A percentile compares a stretch with the other conserved stretches of the same genome.
Evolutionary conservation across 2,113 vertebrate species (phyloP).

Genomic region (Zosterops japonicus): DNA sequence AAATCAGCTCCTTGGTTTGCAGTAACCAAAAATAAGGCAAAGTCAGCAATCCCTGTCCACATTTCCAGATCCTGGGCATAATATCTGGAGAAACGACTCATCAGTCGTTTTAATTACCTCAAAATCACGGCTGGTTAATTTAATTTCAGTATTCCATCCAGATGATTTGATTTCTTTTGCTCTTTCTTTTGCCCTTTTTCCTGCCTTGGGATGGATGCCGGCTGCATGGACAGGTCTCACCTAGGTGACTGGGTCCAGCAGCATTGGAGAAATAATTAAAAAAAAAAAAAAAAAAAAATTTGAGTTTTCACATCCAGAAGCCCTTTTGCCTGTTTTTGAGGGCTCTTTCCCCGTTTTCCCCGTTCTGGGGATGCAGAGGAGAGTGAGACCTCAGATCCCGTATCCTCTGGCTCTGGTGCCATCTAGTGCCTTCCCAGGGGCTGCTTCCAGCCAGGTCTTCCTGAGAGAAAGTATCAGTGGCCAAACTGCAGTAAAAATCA

Average conservation of each 20-base stretch:
- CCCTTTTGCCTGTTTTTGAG: not conserved
- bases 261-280: not conserved
- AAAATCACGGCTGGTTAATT: not conserved
- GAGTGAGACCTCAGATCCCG: rapidly evolving
- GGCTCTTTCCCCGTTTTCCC: not conserved
- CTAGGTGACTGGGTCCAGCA: rapidly evolving
- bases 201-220: not conserved
- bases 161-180: not conserved
- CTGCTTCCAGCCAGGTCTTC: not conserved
- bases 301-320: not conserved
- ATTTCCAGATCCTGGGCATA: not conserved
- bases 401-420: conserved; percentile 44
- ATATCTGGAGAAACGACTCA: rapidly evolving
- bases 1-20: not conserved
- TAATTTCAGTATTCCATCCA: rapidly evolving
- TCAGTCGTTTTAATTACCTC: not conserved
- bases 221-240: not conserved
- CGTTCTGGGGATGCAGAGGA: rapidly evolving
- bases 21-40: not conserved
- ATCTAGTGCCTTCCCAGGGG: conserved; percentile 22
- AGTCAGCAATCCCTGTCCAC: rapidly evolving
- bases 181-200: not conserved
- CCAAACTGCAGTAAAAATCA: not conserved
- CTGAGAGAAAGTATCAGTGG: rapidly evolving
- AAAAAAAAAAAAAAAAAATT: too few relatives aligned